Evolutionary conservation across 2,888 invertebrate genomes (phyloP), one percentile per base, ranked within the genome.

Genomic region (Cosmia trapezina): DNA sequence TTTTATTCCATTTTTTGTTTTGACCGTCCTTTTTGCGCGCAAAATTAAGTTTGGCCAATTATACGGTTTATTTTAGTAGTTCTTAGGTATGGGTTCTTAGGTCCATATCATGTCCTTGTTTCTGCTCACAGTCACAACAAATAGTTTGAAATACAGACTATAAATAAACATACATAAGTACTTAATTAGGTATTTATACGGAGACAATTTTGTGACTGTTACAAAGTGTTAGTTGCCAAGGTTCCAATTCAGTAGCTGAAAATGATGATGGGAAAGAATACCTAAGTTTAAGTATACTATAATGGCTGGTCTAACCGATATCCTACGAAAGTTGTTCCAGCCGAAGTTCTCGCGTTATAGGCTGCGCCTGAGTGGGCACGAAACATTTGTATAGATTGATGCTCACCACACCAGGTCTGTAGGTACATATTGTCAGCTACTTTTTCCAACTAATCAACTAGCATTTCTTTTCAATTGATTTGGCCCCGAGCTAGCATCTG

Each of bases 1-100:
- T 56, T 68, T 61, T 45, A 11, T 41, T 57, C 45, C 6, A 61
- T 33, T 69, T 57, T 41, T 45, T 7, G 41, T 76, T 63, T 45
- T 33, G 41, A 17, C 61, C 62, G 65, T 60, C 19, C n/a, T 60
- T 60, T 76, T 57, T 53, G 14, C 11, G n/a, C 47, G 47, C 19
- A 51, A n/a, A 60, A 65, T 64, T 47, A 56, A 41, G 22, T 73
- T 79, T 51, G 43, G 7, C 37, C 37, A 61, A 62, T 53, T 59
- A 45, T 63, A 51, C 53, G 53, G n/a, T 45, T 72, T 33, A 19
- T 64, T 60, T 63, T 67, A 19, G 47, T n/a, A 47, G 33, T 61
- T 41, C 8, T 53, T 45, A n/a, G 14, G 8, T 59, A 28, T 28
- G 28, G 28, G 28, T 28, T 28, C 28, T 28, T 28, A 28, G 28